Conservation (phyloP, 2,888 invertebrate species). For the Meteorus cinctellus region DNA sequence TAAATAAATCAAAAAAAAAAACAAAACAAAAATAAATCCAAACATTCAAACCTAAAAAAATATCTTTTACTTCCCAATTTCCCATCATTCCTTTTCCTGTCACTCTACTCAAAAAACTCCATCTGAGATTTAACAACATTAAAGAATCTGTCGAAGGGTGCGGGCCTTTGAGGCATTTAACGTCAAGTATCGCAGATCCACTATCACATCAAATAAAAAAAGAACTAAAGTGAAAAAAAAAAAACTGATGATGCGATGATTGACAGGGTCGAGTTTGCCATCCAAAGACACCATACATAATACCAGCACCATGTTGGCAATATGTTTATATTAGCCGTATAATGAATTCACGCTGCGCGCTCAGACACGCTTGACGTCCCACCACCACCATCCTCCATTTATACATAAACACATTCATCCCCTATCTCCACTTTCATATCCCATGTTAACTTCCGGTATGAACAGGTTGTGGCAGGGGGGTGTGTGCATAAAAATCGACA, state of each 20-base stretch:
- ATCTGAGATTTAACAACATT: background rate
- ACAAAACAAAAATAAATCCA: too few species aligned
- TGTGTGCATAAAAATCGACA: conserved; percentile 29
- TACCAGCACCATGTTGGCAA: conserved; percentile 57
- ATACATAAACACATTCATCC: background rate
- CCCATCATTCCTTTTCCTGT: background rate
- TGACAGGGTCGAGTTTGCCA: conserved; percentile 54
- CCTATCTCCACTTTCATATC: conserved; percentile 1
- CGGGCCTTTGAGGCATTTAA: conserved; percentile 6
- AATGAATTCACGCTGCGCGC: conserved; percentile 69
- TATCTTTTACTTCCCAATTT: background rate
- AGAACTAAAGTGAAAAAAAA: background rate
- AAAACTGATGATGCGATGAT: conserved; percentile 36
- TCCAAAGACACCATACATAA: background rate
- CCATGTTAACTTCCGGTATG: conserved; percentile 47
- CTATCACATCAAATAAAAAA: background rate
- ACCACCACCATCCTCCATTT: conserved; percentile 10
- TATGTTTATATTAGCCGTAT: conserved; percentile 73
- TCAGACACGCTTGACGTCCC: conserved; percentile 17
- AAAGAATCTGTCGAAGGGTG: conserved; percentile 6
- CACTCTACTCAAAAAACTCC: background rate
- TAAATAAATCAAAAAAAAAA: too few species aligned
- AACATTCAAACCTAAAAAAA: too few species aligned
- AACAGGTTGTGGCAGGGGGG: conserved; percentile 64
- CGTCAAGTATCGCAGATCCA: background rate